Conservation (phyloP, 2,797 vertebrate species). For the Perodicticus potto region DNA sequence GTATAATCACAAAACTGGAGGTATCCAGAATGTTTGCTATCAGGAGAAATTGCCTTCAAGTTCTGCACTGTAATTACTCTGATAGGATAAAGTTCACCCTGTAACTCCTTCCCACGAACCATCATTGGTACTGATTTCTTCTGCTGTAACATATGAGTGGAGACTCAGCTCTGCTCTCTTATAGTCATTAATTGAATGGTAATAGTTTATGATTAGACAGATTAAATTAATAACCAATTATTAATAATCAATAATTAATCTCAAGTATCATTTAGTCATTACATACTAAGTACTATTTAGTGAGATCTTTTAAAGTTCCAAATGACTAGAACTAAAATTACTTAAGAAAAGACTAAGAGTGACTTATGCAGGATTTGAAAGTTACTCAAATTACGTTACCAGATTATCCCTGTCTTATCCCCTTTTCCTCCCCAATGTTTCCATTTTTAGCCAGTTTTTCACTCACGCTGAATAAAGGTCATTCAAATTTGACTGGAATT, state of each 20-base stretch:
- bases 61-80: background rate
- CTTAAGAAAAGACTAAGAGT: background rate
- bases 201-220: background rate
- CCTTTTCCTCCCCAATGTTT: background rate
- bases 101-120: background rate
- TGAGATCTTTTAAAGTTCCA: conserved; percentile 14
- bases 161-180: background rate
- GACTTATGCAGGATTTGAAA: background rate
- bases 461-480: background rate
- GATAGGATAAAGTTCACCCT: background rate
- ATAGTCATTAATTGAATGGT: background rate
- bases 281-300: background rate
- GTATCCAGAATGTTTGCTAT: background rate
- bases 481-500: background rate
- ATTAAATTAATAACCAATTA: background rate
- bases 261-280: background rate
- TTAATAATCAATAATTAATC: background rate
- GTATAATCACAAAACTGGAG: background rate
- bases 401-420: background rate
- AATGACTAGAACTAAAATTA: background rate
- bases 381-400: background rate
- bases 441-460: background rate
- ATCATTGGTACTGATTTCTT: background rate
- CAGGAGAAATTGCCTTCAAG: background rate
- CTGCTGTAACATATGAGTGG: background rate